Evolutionary conservation across 2,797 vertebrate species (phyloP).

Genomic region (Hylomyscus alleni): DNA sequence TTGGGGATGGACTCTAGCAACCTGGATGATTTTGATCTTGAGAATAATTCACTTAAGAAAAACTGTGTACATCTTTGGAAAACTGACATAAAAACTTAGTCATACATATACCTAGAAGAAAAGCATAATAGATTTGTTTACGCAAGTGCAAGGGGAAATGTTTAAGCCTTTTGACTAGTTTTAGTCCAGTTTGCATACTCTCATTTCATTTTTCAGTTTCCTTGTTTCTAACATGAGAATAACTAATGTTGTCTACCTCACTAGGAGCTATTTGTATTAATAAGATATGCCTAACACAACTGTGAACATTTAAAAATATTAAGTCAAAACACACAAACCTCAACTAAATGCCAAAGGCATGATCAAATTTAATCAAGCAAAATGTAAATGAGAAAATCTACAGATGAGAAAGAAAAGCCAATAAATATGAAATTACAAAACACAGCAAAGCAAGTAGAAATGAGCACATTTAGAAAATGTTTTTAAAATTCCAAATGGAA

Average conservation of each 20-base stretch:
- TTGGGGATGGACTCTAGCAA: not conserved
- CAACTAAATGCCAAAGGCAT: conserved; percentile 45
- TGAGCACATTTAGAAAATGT: not conserved
- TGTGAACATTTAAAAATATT: conserved; percentile 36
- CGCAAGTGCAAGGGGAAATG: not conserved
- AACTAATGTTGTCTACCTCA: not conserved
- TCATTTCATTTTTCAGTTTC: conserved; percentile 18
- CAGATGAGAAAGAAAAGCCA: not conserved
- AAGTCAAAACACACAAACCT: not conserved
- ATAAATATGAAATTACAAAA: not conserved
- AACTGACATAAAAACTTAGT: not conserved
- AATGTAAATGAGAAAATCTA: conserved; percentile 22
- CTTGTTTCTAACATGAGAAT: conserved; percentile 40
- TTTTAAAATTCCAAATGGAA: not conserved
- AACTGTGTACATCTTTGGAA: not conserved
- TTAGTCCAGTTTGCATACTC: not conserved
- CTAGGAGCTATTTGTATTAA: not conserved
- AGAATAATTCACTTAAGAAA: not conserved
- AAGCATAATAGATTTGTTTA: not conserved
- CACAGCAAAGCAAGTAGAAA: not conserved
- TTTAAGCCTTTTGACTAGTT: not conserved
- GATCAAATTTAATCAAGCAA: conserved; percentile 32
- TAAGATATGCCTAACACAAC: not conserved
- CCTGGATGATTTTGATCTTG: not conserved
- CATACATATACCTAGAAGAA: not conserved